Conservation (phyloP, 2,888 invertebrate genomes). For the Xestoiulus laeticollis region DNA sequence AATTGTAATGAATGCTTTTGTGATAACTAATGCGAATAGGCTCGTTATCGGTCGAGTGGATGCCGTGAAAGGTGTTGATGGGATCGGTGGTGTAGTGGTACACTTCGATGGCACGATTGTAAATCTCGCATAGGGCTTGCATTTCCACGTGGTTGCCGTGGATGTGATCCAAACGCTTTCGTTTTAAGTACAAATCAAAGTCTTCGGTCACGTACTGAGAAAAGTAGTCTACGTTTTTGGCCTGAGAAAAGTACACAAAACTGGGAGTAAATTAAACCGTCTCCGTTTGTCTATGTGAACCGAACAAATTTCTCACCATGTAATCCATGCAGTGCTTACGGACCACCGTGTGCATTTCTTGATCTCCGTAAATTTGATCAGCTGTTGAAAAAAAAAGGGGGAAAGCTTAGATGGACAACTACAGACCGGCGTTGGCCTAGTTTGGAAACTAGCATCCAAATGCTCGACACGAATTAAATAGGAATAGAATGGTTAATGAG, state of each 20-base stretch:
- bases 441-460: slow-evolving; percentile 36
- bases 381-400: slow-evolving; percentile 66
- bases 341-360: slow-evolving; percentile 85
- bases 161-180: slow-evolving; percentile 80
- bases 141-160: slow-evolving; percentile 93
- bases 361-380: slow-evolving; percentile 89
- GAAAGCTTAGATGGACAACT: not conserved
- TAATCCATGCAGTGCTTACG: slow-evolving; percentile 89
- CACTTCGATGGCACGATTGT: slow-evolving; percentile 85
- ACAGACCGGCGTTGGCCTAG: not conserved
- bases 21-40: slow-evolving; percentile 88
- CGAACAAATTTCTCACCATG: slow-evolving; percentile 72
- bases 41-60: slow-evolving; percentile 78
- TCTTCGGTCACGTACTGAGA: slow-evolving; percentile 90
- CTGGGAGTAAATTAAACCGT: slow-evolving; percentile 2
- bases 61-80: slow-evolving; percentile 85
- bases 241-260: slow-evolving; percentile 66
- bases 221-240: slow-evolving; percentile 85
- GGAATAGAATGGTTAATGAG: not conserved
- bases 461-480: not conserved
- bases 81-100: slow-evolving; percentile 83
- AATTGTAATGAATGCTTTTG: slow-evolving; percentile 86
- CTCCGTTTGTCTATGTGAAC: not conserved
- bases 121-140: slow-evolving; percentile 89
- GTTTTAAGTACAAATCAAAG: slow-evolving; percentile 80